A percentile compares a stretch with the other conserved stretches of the same genome.
These are phyloP conservation scores for Macropus fuliginosus DNA, from an alignment of 2,797 vertebrate species.

Conservation along the genomic window DNA sequence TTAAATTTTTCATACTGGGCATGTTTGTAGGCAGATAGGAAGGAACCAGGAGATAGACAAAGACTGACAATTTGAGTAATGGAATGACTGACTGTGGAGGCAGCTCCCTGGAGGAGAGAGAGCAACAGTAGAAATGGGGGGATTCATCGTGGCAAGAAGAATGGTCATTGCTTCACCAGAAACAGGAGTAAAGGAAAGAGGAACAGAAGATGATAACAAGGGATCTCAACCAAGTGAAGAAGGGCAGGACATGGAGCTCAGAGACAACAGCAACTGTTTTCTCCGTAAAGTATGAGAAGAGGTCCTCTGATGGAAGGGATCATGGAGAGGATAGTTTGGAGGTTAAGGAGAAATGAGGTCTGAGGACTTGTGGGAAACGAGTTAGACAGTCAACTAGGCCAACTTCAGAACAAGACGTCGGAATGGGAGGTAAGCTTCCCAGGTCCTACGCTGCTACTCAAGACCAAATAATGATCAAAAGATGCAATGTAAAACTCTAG, in stretches of 20 bases:
- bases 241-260: neutral
- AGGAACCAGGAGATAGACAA: neutral
- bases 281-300: neutral
- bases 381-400: neutral
- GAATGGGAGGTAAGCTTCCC: neutral
- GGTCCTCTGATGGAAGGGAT: neutral
- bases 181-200: neutral
- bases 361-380: neutral
- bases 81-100: neutral
- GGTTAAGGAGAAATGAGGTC: too few relatives aligned
- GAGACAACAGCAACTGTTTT: neutral
- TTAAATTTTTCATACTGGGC: neutral
- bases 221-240: neutral
- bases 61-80: neutral
- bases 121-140: neutral
- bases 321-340: too few relatives aligned
- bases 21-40: neutral
- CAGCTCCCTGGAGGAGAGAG: neutral
- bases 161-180: neutral
- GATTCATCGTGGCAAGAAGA: neutral
- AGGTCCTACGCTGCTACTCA: neutral
- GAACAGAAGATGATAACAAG: neutral
- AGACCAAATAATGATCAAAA: neutral
- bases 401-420: neutral
- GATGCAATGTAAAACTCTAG: neutral